Conservation (phyloP, 2,888 invertebrate species). For the Epiperipatus broadwayi region DNA sequence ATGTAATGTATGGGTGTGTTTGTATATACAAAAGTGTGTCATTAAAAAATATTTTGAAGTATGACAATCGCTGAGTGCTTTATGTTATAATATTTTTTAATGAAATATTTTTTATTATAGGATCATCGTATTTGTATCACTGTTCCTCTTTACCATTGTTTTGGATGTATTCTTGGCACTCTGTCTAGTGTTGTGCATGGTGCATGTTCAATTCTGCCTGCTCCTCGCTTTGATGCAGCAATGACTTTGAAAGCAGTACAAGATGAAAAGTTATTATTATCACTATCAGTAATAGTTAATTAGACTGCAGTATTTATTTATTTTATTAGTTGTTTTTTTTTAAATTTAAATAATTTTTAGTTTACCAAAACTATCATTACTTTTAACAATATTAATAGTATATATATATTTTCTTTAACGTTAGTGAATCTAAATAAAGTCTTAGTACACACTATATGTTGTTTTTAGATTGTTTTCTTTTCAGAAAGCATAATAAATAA, state of each 20-base stretch:
- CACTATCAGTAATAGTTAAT: slow-evolving; percentile 5
- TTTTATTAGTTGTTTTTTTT: not conserved
- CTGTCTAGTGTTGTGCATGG: slow-evolving; percentile 37
- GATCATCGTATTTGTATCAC: slow-evolving; percentile 32
- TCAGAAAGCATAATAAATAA: no score
- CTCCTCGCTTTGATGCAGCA: slow-evolving; percentile 36
- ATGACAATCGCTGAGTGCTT: not conserved
- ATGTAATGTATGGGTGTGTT: no score
- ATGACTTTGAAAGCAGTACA: slow-evolving; percentile 42
- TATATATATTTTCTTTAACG: no score
- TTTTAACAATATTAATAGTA: no score
- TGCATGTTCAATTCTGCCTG: slow-evolving; percentile 29
- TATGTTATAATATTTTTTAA: not conserved
- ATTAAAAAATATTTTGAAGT: no score
- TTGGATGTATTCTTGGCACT: slow-evolving; percentile 45
- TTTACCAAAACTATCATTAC: no score
- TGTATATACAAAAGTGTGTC: no score
- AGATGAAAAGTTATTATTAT: slow-evolving; percentile 39
- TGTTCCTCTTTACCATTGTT: slow-evolving; percentile 64
- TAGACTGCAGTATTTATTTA: not conserved
- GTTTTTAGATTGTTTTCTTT: no score
- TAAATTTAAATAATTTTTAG: not conserved
- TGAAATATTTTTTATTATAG: slow-evolving; percentile 20
- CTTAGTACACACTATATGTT: no score
- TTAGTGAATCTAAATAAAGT: no score